Conservation (phyloP, 2,113 vertebrate species). For the Piaya cayana region DNA sequence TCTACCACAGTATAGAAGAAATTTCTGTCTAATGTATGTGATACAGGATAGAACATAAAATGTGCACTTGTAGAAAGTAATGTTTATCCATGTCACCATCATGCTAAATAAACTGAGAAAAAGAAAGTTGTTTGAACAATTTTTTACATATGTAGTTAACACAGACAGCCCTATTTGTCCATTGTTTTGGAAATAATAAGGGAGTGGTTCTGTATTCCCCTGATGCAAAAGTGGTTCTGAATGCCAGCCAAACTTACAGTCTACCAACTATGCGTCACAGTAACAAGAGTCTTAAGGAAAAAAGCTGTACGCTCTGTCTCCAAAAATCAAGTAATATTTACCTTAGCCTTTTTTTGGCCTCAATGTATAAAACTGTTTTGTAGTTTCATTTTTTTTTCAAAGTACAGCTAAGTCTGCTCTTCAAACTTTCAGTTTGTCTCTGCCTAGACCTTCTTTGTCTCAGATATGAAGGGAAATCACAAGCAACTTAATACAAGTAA, state of each 20-base stretch:
- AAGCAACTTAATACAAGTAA: neutral
- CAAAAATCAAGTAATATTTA: neutral
- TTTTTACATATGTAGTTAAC: neutral
- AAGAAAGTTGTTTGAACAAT: neutral
- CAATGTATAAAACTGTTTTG: neutral
- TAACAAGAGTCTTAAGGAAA: neutral
- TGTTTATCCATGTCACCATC: neutral
- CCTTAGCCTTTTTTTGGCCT: neutral
- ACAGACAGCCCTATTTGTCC: neutral
- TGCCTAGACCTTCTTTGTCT: neutral
- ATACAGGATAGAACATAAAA: neutral
- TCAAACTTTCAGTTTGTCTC: neutral
- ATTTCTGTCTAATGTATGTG: neutral
- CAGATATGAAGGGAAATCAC: neutral
- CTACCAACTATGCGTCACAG: neutral
- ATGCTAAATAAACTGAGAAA: neutral
- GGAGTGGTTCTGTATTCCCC: neutral
- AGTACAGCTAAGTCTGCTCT: neutral
- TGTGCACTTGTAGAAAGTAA: neutral
- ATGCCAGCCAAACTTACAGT: neutral
- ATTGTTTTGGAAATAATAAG: neutral
- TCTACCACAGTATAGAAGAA: neutral
- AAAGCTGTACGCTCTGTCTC: neutral
- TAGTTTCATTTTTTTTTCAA: neutral
- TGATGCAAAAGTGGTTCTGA: neutral